Base-by-base conservation (phyloP, 2,888 invertebrate genomes). In the Galerucella pusilla region DNA sequence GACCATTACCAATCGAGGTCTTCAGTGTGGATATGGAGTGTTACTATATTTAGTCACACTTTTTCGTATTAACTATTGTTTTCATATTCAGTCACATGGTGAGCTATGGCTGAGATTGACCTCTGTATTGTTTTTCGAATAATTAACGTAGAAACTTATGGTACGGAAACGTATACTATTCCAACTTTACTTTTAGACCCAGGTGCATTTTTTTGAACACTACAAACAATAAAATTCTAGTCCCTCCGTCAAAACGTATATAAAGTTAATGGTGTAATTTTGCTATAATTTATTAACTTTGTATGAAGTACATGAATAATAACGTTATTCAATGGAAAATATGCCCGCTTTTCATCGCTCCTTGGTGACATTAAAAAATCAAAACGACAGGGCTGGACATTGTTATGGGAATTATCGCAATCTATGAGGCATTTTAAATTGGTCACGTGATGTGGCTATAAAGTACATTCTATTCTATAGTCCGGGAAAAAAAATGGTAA, bases 331-430 rank as follows among this genome's bases (percentile, higher is more conserved):
- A 52, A 16, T n/a, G 16, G 57, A 54, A 67, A 46, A n/a, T 54
- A 54, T 10, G 35, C 42, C 54, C 67, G 28, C 54, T 54, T 54
- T 67, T 54, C 42, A 67, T 54, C 9, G 11, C 16, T 12, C 16
- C 54, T 65, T 28, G 28, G 28, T 57, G 67, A 67, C 54, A 67
- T 54, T 20, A 54, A 67, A 67, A 67, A 54, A 67, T 57, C 54
- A 67, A 9, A 16, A 28, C 5, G 57, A 14, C 54, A 10, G 7
- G 35, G 49, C 9, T 28, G 25, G 52, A 28, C 57, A 67, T 54
- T 67, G 54, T 67, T 52, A 14, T 16, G 42, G n/a, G 25, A 67
- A 67, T 67, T 66, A 54, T 54, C 28, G 7, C 42, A 42, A 54
- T 67, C 54, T 54, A 16, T 28, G 42, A 67, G 49, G 25, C 65